Conservation (phyloP, 1,140 invertebrate species). For the Pseudachorutes palmiensis region DNA sequence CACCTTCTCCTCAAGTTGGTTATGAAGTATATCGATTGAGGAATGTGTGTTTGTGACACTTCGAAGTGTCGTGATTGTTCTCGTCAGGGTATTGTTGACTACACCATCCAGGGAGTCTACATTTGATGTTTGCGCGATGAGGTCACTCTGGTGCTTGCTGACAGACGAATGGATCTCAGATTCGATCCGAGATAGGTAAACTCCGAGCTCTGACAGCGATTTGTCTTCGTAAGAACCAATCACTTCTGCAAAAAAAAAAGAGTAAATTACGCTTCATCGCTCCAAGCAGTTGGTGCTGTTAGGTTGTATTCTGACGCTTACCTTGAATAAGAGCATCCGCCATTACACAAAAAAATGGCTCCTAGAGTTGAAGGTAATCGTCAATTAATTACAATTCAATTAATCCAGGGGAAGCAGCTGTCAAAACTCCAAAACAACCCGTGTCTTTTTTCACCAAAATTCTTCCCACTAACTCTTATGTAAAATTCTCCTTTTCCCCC, state of each 20-base stretch:
- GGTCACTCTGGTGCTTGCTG: constrained; percentile 30
- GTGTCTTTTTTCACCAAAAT: too few species aligned
- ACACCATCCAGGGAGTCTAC: constrained; percentile 36
- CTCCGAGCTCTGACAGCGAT: background rate
- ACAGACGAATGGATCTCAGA: constrained; percentile 26
- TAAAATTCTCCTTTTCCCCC: too few species aligned
- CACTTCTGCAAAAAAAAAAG: background rate
- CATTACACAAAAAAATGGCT: too few species aligned
- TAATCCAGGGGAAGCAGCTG: too few species aligned
- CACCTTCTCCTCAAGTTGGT: constrained; percentile 17
- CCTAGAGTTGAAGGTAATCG: too few species aligned
- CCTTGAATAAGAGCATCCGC: constrained; percentile 1
- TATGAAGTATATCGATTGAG: constrained; percentile 24
- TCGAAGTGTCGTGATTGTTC: constrained; percentile 24
- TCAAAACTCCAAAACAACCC: too few species aligned
- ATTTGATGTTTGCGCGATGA: constrained; percentile 36
- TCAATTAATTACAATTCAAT: too few species aligned
- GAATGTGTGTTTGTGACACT: constrained; percentile 21
- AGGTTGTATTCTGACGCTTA: too few species aligned
- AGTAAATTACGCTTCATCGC: too few species aligned
- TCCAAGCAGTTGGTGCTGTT: too few species aligned
- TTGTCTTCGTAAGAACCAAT: constrained; percentile 1
- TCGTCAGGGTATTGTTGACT: constrained; percentile 22
- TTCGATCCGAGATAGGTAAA: background rate
- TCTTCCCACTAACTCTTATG: too few species aligned